Evolutionary conservation across 2,797 vertebrate genomes (phyloP), one percentile per base, ranked within the genome.

Genomic region (Prionace glauca): DNA sequence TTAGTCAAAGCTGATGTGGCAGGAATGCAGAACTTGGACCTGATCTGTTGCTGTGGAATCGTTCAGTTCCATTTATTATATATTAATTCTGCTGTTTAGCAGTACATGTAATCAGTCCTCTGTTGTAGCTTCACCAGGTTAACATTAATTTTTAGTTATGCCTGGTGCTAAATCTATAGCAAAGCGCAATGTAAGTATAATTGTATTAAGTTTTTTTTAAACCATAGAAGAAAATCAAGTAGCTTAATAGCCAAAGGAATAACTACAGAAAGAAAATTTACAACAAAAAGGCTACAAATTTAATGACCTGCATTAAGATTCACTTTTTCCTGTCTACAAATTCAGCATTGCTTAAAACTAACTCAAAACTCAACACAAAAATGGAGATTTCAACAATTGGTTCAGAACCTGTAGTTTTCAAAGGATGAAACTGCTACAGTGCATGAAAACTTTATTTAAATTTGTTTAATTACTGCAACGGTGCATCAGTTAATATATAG

Each of bases 381-480:
- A 65, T 65, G 14, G 60, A 22, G 32, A n/a, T 36, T 65, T 84
- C 36, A 67, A 67, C 32, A 91, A 18, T 20, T 91, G 88, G 88
- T n/a, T 91, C 32, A 91, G 32, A 56, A 87, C 22, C 16, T 91
- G 12, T 20, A 36, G 5, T 62, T 91, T 92, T 32, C 87, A 90
- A 90, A 62, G 16, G 29, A 72, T 50, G 67, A 72, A 95, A 56
- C 93, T 18, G 29, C 24, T 95, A 62, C 72, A 77, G 93, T 95
- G 93, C 45, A 56, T 95, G 71, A 95, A 74, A 77, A 95, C 26
- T 95, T 95, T 95, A 95, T 95, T 95, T n/a, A 79, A 79, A 79
- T 79, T 29, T 45, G 72, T 32, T 72, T 92, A 92, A 92, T 92
- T 67, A 92, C 90, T 95, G 93, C 71, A 95, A 95, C 14, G 12